Percentiles rank a stretch among this genome's conserved stretches.
Evolutionary conservation across 2,888 invertebrate genomes (phyloP).

Genomic region (Idaea straminata): DNA sequence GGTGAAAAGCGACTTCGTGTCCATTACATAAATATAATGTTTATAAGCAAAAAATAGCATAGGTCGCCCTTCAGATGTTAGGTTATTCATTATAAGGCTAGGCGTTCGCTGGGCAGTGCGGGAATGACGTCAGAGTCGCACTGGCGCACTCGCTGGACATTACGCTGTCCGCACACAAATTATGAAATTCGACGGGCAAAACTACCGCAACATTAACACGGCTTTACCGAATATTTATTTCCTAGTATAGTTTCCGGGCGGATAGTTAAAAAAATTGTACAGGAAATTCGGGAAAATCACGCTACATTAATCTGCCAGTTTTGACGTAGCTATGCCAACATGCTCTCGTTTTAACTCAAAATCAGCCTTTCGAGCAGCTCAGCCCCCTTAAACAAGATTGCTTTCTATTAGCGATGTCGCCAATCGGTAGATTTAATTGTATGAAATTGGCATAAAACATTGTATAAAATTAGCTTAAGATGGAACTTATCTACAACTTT

Average conservation of each 20-base stretch:
- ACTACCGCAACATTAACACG: slow-evolving; percentile 21
- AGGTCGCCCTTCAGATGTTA: slow-evolving; percentile 3
- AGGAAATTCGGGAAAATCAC: neutral
- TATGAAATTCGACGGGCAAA: slow-evolving; percentile 34
- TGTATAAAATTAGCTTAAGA: too few relatives aligned
- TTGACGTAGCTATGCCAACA: too few relatives aligned
- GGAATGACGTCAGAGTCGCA: slow-evolving; percentile 61
- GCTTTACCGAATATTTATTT: slow-evolving; percentile 9
- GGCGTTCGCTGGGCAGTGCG: slow-evolving; percentile 29
- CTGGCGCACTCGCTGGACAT: slow-evolving; percentile 48
- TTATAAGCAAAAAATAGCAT: neutral
- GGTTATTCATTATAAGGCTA: slow-evolving; percentile 3
- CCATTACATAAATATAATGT: neutral
- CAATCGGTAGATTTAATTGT: too few relatives aligned
- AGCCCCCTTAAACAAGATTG: too few relatives aligned
- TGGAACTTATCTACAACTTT: too few relatives aligned
- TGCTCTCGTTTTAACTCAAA: too few relatives aligned
- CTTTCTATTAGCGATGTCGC: too few relatives aligned
- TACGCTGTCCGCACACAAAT: slow-evolving; percentile 40
- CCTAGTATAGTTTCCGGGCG: neutral
- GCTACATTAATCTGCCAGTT: neutral
- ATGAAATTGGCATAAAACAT: too few relatives aligned
- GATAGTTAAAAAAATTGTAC: neutral
- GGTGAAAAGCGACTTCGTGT: neutral
- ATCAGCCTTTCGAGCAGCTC: neutral